phyloP scores from a whole-genome alignment of 2,797 vertebrate species.

The Spinibarbus caldwelli region DNA sequence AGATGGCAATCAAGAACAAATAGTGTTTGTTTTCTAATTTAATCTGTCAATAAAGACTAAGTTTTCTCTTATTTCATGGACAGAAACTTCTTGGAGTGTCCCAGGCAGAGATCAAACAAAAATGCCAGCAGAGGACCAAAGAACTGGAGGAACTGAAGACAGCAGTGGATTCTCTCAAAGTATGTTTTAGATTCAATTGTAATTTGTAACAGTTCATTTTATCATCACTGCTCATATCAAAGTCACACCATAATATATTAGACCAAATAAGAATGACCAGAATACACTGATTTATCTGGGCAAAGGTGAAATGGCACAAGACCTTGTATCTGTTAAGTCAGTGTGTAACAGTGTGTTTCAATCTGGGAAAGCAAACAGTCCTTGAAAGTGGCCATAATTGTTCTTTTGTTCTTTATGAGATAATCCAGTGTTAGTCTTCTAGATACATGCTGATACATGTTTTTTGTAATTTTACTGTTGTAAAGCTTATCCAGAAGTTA shows the following conservation, averaged over 20 bases:
- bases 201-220: background rate
- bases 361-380: constrained; percentile 56
- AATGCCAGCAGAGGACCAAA: constrained; percentile 83
- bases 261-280: constrained; percentile 11
- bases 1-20: background rate
- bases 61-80: constrained; percentile 29
- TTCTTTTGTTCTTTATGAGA: constrained; percentile 44
- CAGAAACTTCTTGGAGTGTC: constrained; percentile 85
- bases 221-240: constrained; percentile 12
- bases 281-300: constrained; percentile 25
- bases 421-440: constrained; percentile 21
- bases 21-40: background rate
- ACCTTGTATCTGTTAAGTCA: constrained; percentile 55
- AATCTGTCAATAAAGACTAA: background rate
- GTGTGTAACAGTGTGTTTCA: constrained; percentile 40
- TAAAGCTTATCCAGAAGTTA: constrained; percentile 29
- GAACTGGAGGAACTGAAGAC: constrained; percentile 84
- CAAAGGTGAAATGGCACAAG: constrained; percentile 24
- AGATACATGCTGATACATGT: constrained; percentile 16
- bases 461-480: constrained; percentile 1
- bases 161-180: constrained; percentile 81
- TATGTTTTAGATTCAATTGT: constrained; percentile 50
- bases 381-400: constrained; percentile 51
- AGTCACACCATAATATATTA: constrained; percentile 37
- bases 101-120: constrained; percentile 82